Evolutionary conservation across 2,113 vertebrate species (phyloP).

Genomic region (Shinisaurus crocodilurus): DNA sequence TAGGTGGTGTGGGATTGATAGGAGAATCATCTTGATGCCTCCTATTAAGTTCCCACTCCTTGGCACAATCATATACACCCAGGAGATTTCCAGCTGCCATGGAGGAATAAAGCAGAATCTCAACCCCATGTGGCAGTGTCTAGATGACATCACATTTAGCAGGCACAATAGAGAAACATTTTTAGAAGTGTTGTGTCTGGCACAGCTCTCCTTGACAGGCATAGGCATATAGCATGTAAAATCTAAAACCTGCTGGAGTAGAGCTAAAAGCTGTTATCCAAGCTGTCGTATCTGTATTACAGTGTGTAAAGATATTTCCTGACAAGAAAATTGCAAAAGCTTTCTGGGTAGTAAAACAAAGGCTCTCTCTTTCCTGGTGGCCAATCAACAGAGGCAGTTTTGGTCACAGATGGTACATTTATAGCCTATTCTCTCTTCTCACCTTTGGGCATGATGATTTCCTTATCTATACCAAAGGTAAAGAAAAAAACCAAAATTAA

Average conservation of each 20-base stretch:
- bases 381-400: conserved; percentile 67
- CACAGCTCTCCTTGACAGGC: conserved; percentile 73
- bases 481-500: conserved; percentile 11
- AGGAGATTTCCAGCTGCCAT: conserved; percentile 5
- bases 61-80: neutral
- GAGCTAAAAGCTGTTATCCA: conserved; percentile 76
- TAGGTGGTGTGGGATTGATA: neutral
- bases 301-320: conserved; percentile 79
- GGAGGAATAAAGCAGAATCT: conserved; percentile 21
- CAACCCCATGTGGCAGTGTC: conserved; percentile 23
- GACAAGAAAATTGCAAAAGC: conserved; percentile 78
- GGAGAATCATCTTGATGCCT: neutral
- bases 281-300: conserved; percentile 77
- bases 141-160: conserved; percentile 58
- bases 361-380: conserved; percentile 64
- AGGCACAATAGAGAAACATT: conserved; percentile 59
- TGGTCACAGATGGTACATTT: conserved; percentile 64
- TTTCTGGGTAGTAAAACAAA: conserved; percentile 75
- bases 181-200: conserved; percentile 71
- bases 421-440: conserved; percentile 41
- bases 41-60: conserved; percentile 3
- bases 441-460: conserved; percentile 50
- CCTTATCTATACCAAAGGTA: neutral
- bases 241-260: conserved; percentile 75
- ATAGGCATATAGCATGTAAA: conserved; percentile 71